Base-by-base conservation (phyloP, 2,113 vertebrate genomes). In the Spea bombifrons region DNA sequence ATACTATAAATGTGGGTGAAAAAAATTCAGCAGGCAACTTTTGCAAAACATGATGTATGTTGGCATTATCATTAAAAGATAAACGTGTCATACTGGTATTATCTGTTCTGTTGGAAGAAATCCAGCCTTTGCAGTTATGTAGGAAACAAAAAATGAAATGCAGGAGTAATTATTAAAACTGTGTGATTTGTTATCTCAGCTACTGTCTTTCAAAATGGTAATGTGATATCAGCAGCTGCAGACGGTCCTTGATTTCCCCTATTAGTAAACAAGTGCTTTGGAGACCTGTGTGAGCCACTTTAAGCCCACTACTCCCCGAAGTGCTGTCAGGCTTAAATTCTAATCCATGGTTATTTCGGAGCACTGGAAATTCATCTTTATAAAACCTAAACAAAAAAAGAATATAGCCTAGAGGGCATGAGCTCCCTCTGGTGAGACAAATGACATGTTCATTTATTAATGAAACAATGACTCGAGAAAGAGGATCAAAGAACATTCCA, bases 391-490 rank as follows among this genome's bases (percentile, higher is more conserved):
- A 94, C 90, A 92, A 92, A 91, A 93, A 92, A 91, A 92, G 91
- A 17, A 72, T 86, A 91, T 90, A 90, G 90, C 90, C 90, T 91
- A 87, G 90, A 92, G 90, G 92, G 91, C 90, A 92, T 90, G 88
- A 91, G 92, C 89, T 93, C 92, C 91, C 92, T 93, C 93, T 93
- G 91, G 92, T 92, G 90, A 94, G 94, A 93, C 92, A 94, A 94
- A 94, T 97, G 96, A 98, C 95, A 95, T 94, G 94, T 94, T 95
- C 91, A 95, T 95, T 95, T 94, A 91, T 91, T 95, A 92, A 90
- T 90, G 94, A 96, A 95, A 96, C 93, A 97, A 93, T 95, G 93
- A 96, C 94, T 94, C 95, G 93, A 93, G 96, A 95, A 94, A 91
- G 89, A 97, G 91, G 95, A 97, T 97, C 94, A 98, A 98, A 97